Percentiles rank a stretch among this genome's conserved stretches.
Conservation (phyloP, 1,140 invertebrate genomes). For the Bilobella aurantiaca region DNA sequence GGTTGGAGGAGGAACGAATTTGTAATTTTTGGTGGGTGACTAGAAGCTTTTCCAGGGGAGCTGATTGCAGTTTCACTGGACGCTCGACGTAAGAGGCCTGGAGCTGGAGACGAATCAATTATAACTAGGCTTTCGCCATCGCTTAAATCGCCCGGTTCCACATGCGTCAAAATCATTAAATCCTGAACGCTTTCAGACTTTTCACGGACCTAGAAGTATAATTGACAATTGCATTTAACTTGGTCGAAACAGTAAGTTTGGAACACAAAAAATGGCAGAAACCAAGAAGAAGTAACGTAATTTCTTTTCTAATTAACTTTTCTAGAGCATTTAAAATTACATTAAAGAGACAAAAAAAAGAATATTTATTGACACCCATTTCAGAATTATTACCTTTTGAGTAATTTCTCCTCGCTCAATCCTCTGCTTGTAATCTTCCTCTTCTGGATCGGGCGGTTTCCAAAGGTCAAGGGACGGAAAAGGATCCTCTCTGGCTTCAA, state of each 20-base stretch:
- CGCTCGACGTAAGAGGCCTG: constrained; percentile 1
- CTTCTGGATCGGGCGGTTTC: constrained; percentile 14
- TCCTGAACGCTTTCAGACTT: constrained; percentile 63
- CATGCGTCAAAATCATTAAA: constrained; percentile 61
- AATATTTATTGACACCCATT: no score
- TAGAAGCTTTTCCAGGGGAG: neutral
- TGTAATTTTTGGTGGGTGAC: neutral
- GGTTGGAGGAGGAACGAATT: neutral
- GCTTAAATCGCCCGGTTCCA: constrained; percentile 53
- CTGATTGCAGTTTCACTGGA: constrained; percentile 19
- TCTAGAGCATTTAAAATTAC: no score
- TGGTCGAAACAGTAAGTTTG: neutral
- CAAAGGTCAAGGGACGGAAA: constrained; percentile 5
- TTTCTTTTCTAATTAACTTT: no score
- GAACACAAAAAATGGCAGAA: neutral
- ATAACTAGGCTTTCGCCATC: constrained; percentile 38
- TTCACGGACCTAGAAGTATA: constrained; percentile 46
- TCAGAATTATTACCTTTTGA: constrained; percentile 27
- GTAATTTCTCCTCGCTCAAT: constrained; percentile 23
- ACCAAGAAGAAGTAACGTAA: neutral
- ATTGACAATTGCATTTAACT: neutral
- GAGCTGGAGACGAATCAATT: constrained; percentile 13
- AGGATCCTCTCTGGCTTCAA: neutral
- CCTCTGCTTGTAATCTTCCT: constrained; percentile 15
- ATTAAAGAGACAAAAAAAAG: no score